Percentiles rank a stretch among this genome's conserved stretches.
phyloP scores from a whole-genome alignment of 2,797 vertebrate genomes.

The Echeneis naucrates region DNA sequence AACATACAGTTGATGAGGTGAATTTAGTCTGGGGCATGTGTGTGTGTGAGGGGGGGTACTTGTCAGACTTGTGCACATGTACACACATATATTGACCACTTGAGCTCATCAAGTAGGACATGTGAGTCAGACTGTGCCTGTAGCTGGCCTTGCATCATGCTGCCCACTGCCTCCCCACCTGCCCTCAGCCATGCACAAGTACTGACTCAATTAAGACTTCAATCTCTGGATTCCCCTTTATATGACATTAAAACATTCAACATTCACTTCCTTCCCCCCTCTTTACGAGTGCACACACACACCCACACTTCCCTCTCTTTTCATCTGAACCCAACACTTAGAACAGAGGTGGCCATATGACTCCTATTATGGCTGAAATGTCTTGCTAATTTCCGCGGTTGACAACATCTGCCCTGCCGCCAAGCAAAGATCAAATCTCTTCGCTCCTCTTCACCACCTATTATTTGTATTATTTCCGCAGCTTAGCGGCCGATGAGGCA shows the following conservation, averaged over 20 bases:
- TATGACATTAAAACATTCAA: conserved; percentile 22
- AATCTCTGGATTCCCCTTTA: not conserved
- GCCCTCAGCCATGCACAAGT: conserved; percentile 17
- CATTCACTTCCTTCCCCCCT: not conserved
- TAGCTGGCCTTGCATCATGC: conserved; percentile 40
- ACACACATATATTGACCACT: conserved; percentile 57
- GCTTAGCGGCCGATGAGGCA: conserved; percentile 70
- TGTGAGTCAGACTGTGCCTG: conserved; percentile 69
- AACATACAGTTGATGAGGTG: conserved; percentile 59
- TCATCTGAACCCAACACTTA: conserved; percentile 50
- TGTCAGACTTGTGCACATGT: conserved; percentile 8
- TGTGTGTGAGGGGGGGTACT: not conserved
- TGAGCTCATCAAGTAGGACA: conserved; percentile 39
- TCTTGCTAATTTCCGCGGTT: conserved; percentile 76
- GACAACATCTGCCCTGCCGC: conserved; percentile 72
- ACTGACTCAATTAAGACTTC: not conserved
- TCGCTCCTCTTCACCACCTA: conserved; percentile 41
- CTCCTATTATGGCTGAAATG: conserved; percentile 68
- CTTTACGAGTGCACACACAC: not conserved
- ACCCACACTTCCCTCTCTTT: conserved; percentile 5
- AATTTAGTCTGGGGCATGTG: conserved; percentile 24
- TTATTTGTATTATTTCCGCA: conserved; percentile 78
- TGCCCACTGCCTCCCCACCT: conserved; percentile 47
- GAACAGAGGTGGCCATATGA: conserved; percentile 59
- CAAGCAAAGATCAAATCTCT: conserved; percentile 64